Evolutionary conservation across 2,113 vertebrate genomes (phyloP).

Genomic region (Rafetus swinhoei): DNA sequence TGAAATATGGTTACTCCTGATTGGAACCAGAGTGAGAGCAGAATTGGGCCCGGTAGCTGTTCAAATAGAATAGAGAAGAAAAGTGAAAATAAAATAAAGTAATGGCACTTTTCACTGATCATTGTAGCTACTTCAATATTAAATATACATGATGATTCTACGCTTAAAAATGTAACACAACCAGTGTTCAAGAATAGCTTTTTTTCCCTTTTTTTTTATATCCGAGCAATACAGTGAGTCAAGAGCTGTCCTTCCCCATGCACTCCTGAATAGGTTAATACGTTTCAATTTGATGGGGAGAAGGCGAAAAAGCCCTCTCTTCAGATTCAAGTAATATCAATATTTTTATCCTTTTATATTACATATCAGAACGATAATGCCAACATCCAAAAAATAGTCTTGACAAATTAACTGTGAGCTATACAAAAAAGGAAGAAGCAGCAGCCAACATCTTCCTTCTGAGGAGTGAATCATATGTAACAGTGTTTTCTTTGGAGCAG

Average conservation of each 20-base stretch:
- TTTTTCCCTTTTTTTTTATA: not conserved
- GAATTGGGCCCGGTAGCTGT: fast-evolving
- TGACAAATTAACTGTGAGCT: not conserved
- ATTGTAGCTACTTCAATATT: constrained; percentile 25
- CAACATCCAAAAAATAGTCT: fast-evolving
- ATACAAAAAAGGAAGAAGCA: not conserved
- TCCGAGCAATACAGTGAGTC: constrained; percentile 10
- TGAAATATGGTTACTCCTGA: not conserved
- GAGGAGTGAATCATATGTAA: fast-evolving
- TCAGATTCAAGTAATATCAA: fast-evolving
- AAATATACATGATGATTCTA: not conserved
- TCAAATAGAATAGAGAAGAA: not conserved
- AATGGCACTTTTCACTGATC: not conserved
- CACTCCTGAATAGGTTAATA: fast-evolving
- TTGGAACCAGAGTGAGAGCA: fast-evolving
- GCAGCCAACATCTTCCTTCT: fast-evolving
- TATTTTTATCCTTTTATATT: fast-evolving
- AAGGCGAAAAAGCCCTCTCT: not conserved
- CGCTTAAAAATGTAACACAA: constrained; percentile 17
- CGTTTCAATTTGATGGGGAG: not conserved
- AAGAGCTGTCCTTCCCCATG: not conserved
- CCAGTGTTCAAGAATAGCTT: not conserved
- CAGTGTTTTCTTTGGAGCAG: not conserved
- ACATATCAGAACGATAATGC: not conserved
- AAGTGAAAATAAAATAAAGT: not conserved